Evolutionary conservation across 2,797 vertebrate species (phyloP).

Genomic region (Xiphophorus birchmanni): DNA sequence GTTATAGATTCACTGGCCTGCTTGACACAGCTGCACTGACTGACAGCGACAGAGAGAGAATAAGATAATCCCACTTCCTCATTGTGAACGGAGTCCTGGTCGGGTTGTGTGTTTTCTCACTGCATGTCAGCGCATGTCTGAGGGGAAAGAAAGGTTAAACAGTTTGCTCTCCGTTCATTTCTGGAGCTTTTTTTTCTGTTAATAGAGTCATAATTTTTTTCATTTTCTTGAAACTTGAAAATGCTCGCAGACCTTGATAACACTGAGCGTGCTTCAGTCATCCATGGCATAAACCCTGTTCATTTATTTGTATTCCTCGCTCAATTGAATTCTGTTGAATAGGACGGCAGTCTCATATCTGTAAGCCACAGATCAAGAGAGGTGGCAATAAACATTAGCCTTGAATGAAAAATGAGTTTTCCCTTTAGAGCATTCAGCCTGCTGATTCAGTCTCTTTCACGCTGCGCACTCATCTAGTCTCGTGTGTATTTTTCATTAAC

Average conservation of each 20-base stretch:
- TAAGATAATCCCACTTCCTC: conserved; percentile 23
- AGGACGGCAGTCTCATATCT: conserved; percentile 66
- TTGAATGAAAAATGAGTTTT: conserved; percentile 62
- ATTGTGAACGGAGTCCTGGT: background rate
- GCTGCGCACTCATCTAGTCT: conserved; percentile 71
- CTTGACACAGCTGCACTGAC: conserved; percentile 15
- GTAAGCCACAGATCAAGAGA: conserved; percentile 66
- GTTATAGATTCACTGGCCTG: conserved; percentile 11
- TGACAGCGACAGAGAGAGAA: conserved; percentile 30
- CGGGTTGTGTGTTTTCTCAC: conserved; percentile 31
- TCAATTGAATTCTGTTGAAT: conserved; percentile 70
- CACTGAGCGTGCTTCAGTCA: conserved; percentile 32
- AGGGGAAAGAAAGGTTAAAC: conserved; percentile 21
- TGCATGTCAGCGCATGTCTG: conserved; percentile 31
- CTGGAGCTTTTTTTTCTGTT: conserved; percentile 4
- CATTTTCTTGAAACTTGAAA: conserved; percentile 27
- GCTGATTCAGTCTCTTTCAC: conserved; percentile 70
- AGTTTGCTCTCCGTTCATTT: conserved; percentile 20
- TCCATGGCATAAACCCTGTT: conserved; percentile 44
- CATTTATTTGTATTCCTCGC: conserved; percentile 68
- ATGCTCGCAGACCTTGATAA: conserved; percentile 43
- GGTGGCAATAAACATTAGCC: conserved; percentile 74
- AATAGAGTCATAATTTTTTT: conserved; percentile 11
- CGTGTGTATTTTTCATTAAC: conserved; percentile 74
- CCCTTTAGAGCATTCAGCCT: conserved; percentile 50